A percentile compares a stretch with the other conserved stretches of the same genome.
These are phyloP conservation scores for Chironomus tepperi DNA, from an alignment of 1,140 invertebrate genomes.

Conservation along the genomic window DNA sequence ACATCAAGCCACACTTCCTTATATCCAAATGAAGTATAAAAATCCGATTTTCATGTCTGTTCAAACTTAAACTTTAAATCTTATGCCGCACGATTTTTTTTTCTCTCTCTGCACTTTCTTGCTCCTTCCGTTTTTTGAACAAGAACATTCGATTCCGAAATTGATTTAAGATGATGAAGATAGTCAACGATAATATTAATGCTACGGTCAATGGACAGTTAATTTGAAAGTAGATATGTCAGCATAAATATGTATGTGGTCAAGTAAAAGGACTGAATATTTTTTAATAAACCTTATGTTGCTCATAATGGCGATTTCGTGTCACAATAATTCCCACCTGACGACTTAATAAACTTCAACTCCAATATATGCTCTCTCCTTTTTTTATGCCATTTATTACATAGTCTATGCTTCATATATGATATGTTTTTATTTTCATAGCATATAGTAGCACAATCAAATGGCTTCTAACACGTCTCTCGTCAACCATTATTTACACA, in stretches of 20 bases:
- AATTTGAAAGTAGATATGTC: not conserved
- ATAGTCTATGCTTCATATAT: too few relatives aligned
- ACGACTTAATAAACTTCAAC: not conserved
- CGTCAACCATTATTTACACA: conserved; percentile 12
- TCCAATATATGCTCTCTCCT: too few relatives aligned
- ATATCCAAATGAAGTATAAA: too few relatives aligned
- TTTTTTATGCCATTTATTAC: too few relatives aligned
- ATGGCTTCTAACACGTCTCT: not conserved
- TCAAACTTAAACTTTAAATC: too few relatives aligned
- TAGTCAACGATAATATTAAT: too few relatives aligned
- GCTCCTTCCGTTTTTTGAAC: too few relatives aligned
- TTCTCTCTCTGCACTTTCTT: too few relatives aligned
- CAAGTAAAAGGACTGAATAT: not conserved
- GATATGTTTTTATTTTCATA: not conserved
- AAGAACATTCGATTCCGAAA: not conserved
- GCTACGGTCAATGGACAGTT: not conserved
- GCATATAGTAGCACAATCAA: not conserved
- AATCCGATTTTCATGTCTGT: too few relatives aligned
- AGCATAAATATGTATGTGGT: not conserved
- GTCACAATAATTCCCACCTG: conserved; percentile 11
- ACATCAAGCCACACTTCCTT: too few relatives aligned
- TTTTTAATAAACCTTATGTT: conserved; percentile 1
- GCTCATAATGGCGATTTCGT: not conserved
- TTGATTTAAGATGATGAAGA: not conserved
- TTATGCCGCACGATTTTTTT: too few relatives aligned